phyloP scores from a whole-genome alignment of 2,888 invertebrate genomes.

The Cerceris ruficornis region DNA sequence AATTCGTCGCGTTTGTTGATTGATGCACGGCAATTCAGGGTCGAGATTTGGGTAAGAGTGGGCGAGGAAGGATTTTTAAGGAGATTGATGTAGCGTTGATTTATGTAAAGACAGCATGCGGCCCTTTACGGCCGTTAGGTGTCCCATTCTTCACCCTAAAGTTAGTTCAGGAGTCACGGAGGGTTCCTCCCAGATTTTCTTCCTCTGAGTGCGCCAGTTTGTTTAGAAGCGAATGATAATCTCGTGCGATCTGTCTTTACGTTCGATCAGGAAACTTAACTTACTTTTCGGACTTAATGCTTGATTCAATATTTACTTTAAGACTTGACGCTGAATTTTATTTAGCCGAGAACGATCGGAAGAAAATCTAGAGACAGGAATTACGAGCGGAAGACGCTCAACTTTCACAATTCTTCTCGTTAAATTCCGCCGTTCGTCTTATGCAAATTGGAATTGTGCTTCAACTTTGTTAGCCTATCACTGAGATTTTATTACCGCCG shows the following conservation, averaged over 20 bases:
- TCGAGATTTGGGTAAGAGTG: neutral
- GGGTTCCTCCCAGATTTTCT: constrained; percentile 8
- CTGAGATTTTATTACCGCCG: no score
- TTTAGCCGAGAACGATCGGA: no score
- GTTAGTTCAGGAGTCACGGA: constrained; percentile 50
- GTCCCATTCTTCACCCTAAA: constrained; percentile 57
- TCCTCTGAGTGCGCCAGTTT: constrained; percentile 22
- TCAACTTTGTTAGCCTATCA: no score
- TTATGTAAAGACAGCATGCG: constrained; percentile 18
- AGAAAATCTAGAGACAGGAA: no score
- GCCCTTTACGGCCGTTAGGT: constrained; percentile 55
- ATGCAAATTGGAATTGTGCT: no score
- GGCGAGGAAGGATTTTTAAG: neutral
- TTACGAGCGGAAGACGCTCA: no score
- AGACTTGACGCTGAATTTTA: no score
- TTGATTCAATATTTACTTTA: neutral
- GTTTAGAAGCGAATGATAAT: constrained; percentile 45
- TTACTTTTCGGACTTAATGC: neutral
- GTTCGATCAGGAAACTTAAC: neutral
- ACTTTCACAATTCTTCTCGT: no score
- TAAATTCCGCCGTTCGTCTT: no score
- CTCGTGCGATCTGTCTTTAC: neutral
- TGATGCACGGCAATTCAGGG: no score
- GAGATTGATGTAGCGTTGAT: constrained; percentile 42
- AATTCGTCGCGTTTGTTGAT: neutral